These are phyloP conservation scores for Eutrigla gurnardus DNA, from an alignment of 2,797 vertebrate genomes.

Conservation along the genomic window DNA sequence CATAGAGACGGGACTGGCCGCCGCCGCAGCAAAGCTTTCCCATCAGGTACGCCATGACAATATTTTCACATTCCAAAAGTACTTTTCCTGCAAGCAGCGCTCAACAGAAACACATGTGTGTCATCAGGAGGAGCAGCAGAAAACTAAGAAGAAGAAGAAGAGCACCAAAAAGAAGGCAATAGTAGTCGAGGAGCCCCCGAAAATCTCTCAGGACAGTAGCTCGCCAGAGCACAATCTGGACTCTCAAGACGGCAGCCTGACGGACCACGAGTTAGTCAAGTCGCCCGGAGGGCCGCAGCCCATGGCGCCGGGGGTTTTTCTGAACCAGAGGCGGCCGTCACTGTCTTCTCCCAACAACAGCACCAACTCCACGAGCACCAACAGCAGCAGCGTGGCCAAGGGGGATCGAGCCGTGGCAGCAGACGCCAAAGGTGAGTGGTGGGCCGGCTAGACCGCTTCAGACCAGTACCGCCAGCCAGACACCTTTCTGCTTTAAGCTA, in stretches of 20 bases:
- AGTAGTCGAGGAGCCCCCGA: conserved; percentile 85
- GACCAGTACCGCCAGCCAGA: background rate
- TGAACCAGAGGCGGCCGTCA: conserved; percentile 92
- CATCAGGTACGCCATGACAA: conserved; percentile 88
- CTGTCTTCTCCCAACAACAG: conserved; percentile 93
- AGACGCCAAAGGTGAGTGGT: conserved; percentile 84
- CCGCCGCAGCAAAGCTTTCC: conserved; percentile 95
- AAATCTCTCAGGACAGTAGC: conserved; percentile 92
- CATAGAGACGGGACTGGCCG: conserved; percentile 95
- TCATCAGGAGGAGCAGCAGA: conserved; percentile 93
- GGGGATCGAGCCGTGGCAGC: conserved; percentile 74
- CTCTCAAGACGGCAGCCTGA: conserved; percentile 90
- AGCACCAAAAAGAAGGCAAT: conserved; percentile 92
- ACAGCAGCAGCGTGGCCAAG: conserved; percentile 83
- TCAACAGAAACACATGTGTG: background rate
- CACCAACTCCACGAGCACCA: conserved; percentile 89
- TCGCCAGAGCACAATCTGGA: conserved; percentile 92
- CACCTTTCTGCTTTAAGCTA: too few relatives aligned
- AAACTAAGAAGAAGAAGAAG: conserved; percentile 97
- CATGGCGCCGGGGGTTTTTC: conserved; percentile 97
- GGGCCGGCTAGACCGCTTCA: background rate
- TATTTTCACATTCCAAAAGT: fast-evolving
- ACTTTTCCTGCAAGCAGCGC: background rate
- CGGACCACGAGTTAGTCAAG: conserved; percentile 94
- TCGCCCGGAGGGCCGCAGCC: conserved; percentile 88